Evolutionary conservation across 2,113 vertebrate species (phyloP).

Genomic region (Burhinus oedicnemus): DNA sequence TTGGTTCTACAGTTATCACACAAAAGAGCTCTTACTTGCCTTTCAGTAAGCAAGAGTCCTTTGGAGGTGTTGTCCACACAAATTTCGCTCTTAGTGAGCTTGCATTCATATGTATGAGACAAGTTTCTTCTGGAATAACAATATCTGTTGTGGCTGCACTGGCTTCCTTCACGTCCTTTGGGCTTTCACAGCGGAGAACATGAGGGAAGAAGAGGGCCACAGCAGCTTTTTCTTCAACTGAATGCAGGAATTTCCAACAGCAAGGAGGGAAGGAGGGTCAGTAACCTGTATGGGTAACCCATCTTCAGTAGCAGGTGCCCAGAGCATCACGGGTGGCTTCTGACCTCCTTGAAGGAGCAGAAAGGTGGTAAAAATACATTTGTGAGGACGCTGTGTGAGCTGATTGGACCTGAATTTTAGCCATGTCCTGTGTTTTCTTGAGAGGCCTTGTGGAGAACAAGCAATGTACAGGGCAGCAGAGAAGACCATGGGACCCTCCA

Average conservation of each 20-base stretch:
- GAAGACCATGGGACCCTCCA: neutral
- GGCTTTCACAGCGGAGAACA: neutral
- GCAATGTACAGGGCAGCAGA: fast-evolving
- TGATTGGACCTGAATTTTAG: neutral
- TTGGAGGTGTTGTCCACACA: neutral
- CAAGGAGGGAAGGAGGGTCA: neutral
- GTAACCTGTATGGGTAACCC: neutral
- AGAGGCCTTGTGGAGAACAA: neutral
- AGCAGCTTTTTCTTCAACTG: neutral
- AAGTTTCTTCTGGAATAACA: neutral
- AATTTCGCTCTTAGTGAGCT: neutral
- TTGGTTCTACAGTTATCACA: neutral
- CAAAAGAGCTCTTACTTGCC: conserved; percentile 26
- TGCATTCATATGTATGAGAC: neutral
- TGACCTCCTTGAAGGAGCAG: neutral
- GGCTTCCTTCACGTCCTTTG: neutral
- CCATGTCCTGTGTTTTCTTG: neutral
- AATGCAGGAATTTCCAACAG: neutral
- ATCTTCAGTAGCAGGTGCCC: neutral
- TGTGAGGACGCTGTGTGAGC: neutral
- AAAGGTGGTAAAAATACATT: neutral
- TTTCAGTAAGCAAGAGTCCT: conserved; percentile 20
- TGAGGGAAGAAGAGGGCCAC: neutral
- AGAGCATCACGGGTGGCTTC: neutral
- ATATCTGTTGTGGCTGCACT: neutral